Evolutionary conservation across 2,797 vertebrate species (phyloP), one percentile per base, ranked within the genome.

Genomic region (Gallinago nigripennis): DNA sequence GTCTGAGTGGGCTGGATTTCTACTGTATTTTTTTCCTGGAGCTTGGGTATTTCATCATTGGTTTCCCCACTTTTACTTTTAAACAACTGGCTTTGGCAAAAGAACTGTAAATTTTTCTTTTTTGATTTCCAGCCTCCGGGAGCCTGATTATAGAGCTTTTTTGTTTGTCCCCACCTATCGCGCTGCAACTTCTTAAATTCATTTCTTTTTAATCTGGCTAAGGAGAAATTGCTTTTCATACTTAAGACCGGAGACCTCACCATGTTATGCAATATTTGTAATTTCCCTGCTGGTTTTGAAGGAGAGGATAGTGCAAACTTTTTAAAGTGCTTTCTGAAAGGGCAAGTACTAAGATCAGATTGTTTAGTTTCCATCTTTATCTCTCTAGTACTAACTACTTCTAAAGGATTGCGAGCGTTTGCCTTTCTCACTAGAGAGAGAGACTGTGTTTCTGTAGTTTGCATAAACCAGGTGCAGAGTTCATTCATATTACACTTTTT

Each of bases 361-460:
- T 97, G 98, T 93, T 98, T 99, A 83, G 97, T 97, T 92, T 97
- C 97, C 79, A 98, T 86, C 94, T 98, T 98, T 95, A 97, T 65
- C 48, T 98, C 98, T 93, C 97, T 98, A 85, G 98, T 99, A 91
- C 98, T 99, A 98, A 98, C 98, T 82, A 98, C 95, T 96, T 99
- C 99, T 71, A 98, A 98, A 80, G 98, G 98, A 97, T 98, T 99
- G 80, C 98, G 98, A 87, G 99, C 98, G 96, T 99, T 99, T 80
- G 98, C 97, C 96, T 99, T 99, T 96, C 99, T 99, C 85, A 99
- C 98, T 79, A 99, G 98, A 66, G 98, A 98, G 60, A 99, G 97
- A 84, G 99, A 99, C 88, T 99, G 99, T 12, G 99, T 99, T 98
- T 99, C 99, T 69, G 99, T 99, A 94, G 99, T 99, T 98, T 99